phyloP scores from a whole-genome alignment of 1,140 invertebrate genomes.

The Drosophila cardini region DNA sequence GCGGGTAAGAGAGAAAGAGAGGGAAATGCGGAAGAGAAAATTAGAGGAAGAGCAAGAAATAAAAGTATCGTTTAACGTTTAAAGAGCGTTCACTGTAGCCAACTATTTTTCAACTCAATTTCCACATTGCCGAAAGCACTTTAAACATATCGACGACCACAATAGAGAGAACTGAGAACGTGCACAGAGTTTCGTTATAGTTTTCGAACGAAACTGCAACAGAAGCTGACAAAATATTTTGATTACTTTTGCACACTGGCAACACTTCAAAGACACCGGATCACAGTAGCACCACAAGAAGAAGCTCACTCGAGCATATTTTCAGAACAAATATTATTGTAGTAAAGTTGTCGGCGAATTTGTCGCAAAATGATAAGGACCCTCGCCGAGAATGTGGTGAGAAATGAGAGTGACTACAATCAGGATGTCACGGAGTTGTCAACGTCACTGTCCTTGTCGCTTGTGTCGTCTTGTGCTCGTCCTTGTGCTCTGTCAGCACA shows the following conservation, averaged over 20 bases:
- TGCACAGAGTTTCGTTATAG: conserved; percentile 5
- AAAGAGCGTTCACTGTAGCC: conserved; percentile 28
- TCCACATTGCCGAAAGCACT: conserved; percentile 43
- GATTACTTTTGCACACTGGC: conserved; percentile 75
- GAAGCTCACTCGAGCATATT: conserved; percentile 60
- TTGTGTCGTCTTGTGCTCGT: background rate
- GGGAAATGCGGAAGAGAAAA: background rate
- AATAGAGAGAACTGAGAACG: conserved; percentile 25
- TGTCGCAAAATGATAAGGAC: conserved; percentile 71
- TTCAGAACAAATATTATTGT: conserved; percentile 80
- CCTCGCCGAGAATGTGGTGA: conserved; percentile 6
- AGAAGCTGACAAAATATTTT: conserved; percentile 78
- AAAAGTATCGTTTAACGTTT: conserved; percentile 52
- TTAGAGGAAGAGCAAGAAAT: background rate
- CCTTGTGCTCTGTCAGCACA: conserved; percentile 22
- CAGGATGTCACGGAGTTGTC: conserved; percentile 28
- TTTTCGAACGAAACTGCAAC: conserved; percentile 38
- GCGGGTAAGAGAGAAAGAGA: background rate
- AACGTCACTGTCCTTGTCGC: conserved; percentile 19
- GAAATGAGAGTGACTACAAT: conserved; percentile 1
- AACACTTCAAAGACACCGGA: conserved; percentile 55
- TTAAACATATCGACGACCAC: conserved; percentile 37
- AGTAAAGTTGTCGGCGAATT: conserved; percentile 64
- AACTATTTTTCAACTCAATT: conserved; percentile 52
- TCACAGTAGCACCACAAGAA: background rate